phyloP scores from a whole-genome alignment of 2,797 vertebrate genomes.

The Cossypha polioptera region DNA sequence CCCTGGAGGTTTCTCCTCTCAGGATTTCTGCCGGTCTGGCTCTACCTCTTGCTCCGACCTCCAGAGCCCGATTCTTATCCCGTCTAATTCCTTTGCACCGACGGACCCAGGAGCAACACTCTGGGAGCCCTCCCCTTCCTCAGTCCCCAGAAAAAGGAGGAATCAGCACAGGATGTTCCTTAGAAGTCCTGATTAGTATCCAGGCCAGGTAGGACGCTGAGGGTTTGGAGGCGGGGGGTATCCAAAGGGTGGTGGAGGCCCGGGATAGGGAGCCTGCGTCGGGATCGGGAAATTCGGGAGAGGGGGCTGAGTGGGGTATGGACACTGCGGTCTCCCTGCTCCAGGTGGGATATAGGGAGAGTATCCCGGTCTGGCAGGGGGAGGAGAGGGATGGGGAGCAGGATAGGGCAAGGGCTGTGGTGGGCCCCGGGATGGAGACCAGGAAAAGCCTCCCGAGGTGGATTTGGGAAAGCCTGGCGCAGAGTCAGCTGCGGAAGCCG shows the following conservation, averaged over 20 bases:
- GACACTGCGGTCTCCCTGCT: constrained; percentile 65
- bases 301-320: constrained; percentile 81
- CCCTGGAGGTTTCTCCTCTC: not conserved
- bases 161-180: not conserved
- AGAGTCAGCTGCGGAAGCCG: not conserved
- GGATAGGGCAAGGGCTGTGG: not conserved
- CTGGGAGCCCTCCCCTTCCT: not conserved
- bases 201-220: constrained; percentile 66
- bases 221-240: constrained; percentile 35
- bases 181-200: constrained; percentile 48
- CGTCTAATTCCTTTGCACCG: not conserved
- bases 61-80: not conserved
- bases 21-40: not conserved
- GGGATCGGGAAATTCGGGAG: constrained; percentile 73
- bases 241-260: constrained; percentile 45
- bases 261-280: constrained; percentile 33
- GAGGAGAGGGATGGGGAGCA: not conserved
- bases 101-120: not conserved
- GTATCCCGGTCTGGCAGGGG: constrained; percentile 11
- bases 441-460: constrained; percentile 30
- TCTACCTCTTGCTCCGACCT: not conserved
- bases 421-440: constrained; percentile 64
- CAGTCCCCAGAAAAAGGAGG: not conserved
- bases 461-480: not conserved
- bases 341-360: constrained; percentile 33